Evolutionary conservation across 2,888 invertebrate species (phyloP), one percentile per base, ranked within the genome.

Genomic region (Synanthedon formicaeformis): DNA sequence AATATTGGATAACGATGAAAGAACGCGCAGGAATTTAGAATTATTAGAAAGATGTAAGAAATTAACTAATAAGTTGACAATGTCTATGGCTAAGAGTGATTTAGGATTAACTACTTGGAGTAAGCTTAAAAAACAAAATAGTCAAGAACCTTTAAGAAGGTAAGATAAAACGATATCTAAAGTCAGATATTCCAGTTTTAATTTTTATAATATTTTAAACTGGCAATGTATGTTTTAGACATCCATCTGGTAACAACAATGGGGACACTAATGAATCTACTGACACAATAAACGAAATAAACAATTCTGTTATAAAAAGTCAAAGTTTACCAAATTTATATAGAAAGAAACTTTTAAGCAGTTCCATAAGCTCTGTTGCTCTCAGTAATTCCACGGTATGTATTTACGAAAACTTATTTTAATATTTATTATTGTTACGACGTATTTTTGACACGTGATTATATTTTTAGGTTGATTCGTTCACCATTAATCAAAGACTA

Each of bases 71-170:
- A 84, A 81, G 73, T 72, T 92, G 77, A 92, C 93, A 67, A 90
- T 91, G 59, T 93, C 94, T 63, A 95, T 96, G 95, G 94, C 94
- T 57, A 93, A 93, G 74, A 96, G 96, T 56, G 96, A 96, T 79
- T 93, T 94, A 68, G 94, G 94, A 63, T 93, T 94, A 81, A 96
- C 95, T 61, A 95, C 96, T 50, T 95, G 95, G 94, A 94, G 95
- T 81, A 95, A 95, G 76, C 88, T 95, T 69, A 93, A 93, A 83
- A 91, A 92, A 74, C 91, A 92, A 69, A 91, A 89, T 67, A 89
- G 89, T 75, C 90, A 92, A 64, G 88, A 90, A 62, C 91, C 91
- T 62, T 81, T 92, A 67, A 88, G 90, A 69, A 89, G 91, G 90
- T 91, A 81, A 78, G 59, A 56, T 2, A 45, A 45, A 13, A n/a